Evolutionary conservation across 2,113 vertebrate species (phyloP).

Genomic region (Tursiops truncatus): DNA sequence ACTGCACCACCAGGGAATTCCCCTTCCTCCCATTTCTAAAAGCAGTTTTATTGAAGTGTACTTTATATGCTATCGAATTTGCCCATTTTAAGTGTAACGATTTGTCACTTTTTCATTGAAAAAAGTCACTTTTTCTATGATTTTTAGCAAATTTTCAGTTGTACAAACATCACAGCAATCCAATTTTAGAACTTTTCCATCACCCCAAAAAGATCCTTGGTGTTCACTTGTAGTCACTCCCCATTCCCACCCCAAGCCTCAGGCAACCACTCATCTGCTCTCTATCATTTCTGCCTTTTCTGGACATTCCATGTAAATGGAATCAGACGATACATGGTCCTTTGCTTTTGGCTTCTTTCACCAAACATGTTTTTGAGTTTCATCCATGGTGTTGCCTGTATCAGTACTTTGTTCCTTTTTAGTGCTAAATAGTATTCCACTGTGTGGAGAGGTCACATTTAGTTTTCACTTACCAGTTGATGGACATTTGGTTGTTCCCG

Average conservation of each 20-base stretch:
- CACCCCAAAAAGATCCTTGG: neutral
- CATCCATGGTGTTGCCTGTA: neutral
- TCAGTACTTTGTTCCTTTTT: neutral
- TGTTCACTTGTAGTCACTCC: neutral
- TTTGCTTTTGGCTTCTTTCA: neutral
- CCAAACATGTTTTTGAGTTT: neutral
- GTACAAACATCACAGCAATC: neutral
- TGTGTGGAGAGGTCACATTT: accelerated
- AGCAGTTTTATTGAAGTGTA: neutral
- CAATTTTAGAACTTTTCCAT: neutral
- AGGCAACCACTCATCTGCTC: neutral
- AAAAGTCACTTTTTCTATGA: neutral
- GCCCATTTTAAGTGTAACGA: neutral
- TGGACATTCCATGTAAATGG: neutral
- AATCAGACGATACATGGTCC: neutral
- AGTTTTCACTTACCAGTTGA: neutral
- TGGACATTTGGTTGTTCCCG: neutral
- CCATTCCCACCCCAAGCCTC: no score
- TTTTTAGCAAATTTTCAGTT: neutral
- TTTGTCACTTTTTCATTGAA: neutral
- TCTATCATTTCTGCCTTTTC: neutral
- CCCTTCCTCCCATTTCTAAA: neutral
- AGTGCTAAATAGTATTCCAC: neutral
- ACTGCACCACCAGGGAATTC: neutral
- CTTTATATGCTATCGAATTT: neutral